Evolutionary conservation across 2,888 invertebrate genomes (phyloP).

Genomic region (Scaptomyza cyrtandrae): DNA sequence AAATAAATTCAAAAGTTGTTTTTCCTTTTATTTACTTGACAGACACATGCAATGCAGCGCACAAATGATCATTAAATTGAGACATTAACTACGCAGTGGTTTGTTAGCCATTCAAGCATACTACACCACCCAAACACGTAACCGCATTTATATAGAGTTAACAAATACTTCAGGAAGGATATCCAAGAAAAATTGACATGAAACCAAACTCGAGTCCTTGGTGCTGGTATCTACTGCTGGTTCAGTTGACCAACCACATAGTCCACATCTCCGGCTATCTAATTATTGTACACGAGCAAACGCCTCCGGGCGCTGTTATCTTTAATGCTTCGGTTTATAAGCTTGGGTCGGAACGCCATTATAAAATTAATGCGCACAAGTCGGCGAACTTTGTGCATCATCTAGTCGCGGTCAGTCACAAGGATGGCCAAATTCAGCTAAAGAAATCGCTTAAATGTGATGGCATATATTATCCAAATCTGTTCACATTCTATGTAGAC

Average conservation of each 20-base stretch:
- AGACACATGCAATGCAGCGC: slow-evolving; percentile 49
- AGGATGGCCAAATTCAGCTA: slow-evolving; percentile 90
- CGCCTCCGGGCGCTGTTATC: slow-evolving; percentile 88
- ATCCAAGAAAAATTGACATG: slow-evolving; percentile 56
- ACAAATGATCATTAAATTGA: slow-evolving; percentile 72
- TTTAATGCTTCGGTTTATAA: slow-evolving; percentile 93
- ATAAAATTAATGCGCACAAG: slow-evolving; percentile 91
- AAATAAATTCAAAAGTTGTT: slow-evolving; percentile 4
- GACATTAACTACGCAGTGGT: slow-evolving; percentile 66
- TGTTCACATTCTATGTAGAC: slow-evolving; percentile 94
- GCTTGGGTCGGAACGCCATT: slow-evolving; percentile 91
- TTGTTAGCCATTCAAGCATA: slow-evolving; percentile 50
- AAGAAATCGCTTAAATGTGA: slow-evolving; percentile 90
- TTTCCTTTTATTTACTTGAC: slow-evolving; percentile 6
- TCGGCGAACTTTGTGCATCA: slow-evolving; percentile 93
- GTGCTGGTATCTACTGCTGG: slow-evolving; percentile 33
- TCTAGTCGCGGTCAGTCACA: slow-evolving; percentile 90
- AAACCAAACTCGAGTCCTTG: slow-evolving; percentile 41
- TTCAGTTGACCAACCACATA: slow-evolving; percentile 46
- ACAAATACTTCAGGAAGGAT: slow-evolving; percentile 28
- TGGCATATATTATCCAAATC: slow-evolving; percentile 92
- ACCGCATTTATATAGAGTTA: background rate
- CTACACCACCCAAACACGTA: slow-evolving; percentile 1
- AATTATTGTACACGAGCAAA: slow-evolving; percentile 87
- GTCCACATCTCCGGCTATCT: slow-evolving; percentile 84